A percentile compares a stretch with the other conserved stretches of the same genome.
Conservation (phyloP, 1,140 invertebrate genomes). For the Drosophila elegans region DNA sequence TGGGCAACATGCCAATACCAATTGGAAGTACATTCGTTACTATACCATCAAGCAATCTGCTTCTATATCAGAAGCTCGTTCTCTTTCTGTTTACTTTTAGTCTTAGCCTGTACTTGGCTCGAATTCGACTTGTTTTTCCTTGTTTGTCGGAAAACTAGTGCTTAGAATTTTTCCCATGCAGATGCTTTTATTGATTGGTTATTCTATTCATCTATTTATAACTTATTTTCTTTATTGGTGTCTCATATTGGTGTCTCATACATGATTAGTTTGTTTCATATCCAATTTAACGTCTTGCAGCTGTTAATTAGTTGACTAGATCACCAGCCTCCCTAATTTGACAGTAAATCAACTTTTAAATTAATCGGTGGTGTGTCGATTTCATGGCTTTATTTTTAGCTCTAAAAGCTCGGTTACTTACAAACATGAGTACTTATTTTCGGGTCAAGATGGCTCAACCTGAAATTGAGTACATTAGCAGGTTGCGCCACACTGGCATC, state of each 20-base stretch:
- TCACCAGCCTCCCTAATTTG: slow-evolving; percentile 2
- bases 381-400: not conserved
- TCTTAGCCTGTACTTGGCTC: slow-evolving; percentile 1
- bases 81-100: not conserved
- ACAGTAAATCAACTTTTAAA: slow-evolving; percentile 10
- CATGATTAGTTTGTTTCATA: slow-evolving; percentile 10
- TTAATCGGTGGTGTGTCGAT: not conserved
- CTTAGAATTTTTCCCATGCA: not conserved
- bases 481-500: too few relatives aligned
- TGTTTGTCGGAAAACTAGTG: not conserved
- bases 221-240: not conserved
- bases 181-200: slow-evolving; percentile 41
- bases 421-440: too few relatives aligned
- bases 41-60: not conserved
- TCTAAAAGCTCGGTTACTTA: not conserved
- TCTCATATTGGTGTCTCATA: too few relatives aligned
- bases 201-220: not conserved
- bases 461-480: too few relatives aligned
- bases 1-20: slow-evolving; percentile 69
- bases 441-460: too few relatives aligned
- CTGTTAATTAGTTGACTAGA: slow-evolving; percentile 12
- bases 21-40: slow-evolving; percentile 37
- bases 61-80: not conserved
- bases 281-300: slow-evolving; percentile 21
- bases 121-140: slow-evolving; percentile 4